Base-by-base conservation (phyloP, 2,888 invertebrate species). In the Machimus rusticus region DNA sequence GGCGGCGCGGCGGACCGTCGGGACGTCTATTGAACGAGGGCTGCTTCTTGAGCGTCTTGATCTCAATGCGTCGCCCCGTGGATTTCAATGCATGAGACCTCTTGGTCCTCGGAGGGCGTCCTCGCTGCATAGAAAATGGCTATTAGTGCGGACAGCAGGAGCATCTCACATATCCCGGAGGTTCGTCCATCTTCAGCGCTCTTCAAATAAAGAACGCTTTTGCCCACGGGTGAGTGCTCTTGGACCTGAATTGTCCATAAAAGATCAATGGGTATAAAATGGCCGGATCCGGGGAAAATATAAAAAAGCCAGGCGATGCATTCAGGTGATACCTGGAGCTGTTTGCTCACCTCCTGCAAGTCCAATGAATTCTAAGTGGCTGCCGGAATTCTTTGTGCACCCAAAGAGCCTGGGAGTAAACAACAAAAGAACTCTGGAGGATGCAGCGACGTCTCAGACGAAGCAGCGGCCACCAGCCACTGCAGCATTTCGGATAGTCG, bases 191-290 rank as follows among this genome's bases (percentile, higher is more conserved):
- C 51, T 19, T 34, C 31, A 81, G 37, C 31, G 19, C 74, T 74
- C 43, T 57, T 74, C 43, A 39, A 74, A 85, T 43, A 85, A 85
- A 84, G 85, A 74, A 74, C 43, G 43, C 74, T 85, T 85, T 85
- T 46, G 12, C 66, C 39, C 34, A 81, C 34, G 89, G 88, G 88
- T 89, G 88, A 89, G 89, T 86, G 89, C 88, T 88, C 88, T 86
- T 89, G 87, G 86, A 87, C 88, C 87, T 88, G 89, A 88, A 88
- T 89, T 88, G 89, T 89, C 89, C 89, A 89, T 89, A 89, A 89
- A 89, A 89, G 89, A 89, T 89, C 89, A 89, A 89, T 89, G 89
- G 88, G 89, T 89, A 89, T 89, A 89, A 89, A 89, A 89, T 89
- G 89, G 88, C 88, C 87, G 89, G 89, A 88, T 89, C 89, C 86